Conservation (phyloP, 1,140 invertebrate species). For the Drosophila orosa region DNA sequence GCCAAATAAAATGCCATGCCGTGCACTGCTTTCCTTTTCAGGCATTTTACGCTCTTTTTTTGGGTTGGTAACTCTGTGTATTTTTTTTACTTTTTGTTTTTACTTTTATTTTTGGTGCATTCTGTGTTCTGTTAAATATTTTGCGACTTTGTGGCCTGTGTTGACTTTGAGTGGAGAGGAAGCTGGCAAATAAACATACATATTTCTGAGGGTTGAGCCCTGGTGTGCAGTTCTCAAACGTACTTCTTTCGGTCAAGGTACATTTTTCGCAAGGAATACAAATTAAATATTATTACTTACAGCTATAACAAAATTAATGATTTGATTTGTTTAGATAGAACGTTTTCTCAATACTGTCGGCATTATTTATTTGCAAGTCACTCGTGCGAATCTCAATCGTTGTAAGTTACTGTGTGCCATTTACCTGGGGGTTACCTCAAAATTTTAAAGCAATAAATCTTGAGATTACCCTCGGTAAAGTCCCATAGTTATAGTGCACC, state of each 20-base stretch:
- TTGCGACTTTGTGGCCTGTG: conserved; percentile 49
- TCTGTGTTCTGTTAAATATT: conserved; percentile 40
- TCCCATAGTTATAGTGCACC: too few relatives aligned
- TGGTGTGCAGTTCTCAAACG: conserved; percentile 4
- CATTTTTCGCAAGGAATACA: not conserved
- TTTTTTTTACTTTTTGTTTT: not conserved
- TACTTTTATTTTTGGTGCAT: conserved; percentile 25
- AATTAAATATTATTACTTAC: not conserved
- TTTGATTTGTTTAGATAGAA: not conserved
- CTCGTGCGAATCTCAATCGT: too few relatives aligned
- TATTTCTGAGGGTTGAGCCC: conserved; percentile 7
- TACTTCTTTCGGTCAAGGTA: not conserved
- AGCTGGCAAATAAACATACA: conserved; percentile 28
- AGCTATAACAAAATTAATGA: too few relatives aligned
- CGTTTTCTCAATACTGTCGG: not conserved
- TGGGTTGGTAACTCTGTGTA: not conserved
- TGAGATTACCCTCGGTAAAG: too few relatives aligned
- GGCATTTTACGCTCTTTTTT: conserved; percentile 23
- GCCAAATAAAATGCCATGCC: conserved; percentile 50
- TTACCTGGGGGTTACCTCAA: too few relatives aligned
- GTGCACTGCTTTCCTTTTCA: conserved; percentile 47
- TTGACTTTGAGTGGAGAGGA: conserved; percentile 34
- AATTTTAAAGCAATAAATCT: too few relatives aligned
- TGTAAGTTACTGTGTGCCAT: too few relatives aligned
- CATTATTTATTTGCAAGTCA: not conserved